These are phyloP conservation scores for Neopelma chrysocephalum DNA, from an alignment of 2,797 vertebrate genomes.

Conservation along the genomic window DNA sequence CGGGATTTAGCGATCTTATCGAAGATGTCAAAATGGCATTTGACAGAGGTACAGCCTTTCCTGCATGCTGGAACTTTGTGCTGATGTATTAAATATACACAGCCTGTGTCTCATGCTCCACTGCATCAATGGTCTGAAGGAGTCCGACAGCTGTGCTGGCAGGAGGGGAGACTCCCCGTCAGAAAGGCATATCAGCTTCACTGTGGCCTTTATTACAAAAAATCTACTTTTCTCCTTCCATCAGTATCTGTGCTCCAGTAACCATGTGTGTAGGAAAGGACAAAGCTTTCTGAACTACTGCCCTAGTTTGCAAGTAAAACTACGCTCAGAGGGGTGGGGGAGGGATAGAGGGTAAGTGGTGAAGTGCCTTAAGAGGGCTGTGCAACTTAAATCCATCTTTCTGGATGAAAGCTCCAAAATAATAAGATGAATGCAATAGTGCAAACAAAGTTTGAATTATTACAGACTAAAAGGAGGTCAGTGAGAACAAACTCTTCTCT, in stretches of 20 bases:
- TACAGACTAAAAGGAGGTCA: conserved; percentile 24
- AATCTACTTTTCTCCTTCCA: conserved; percentile 3
- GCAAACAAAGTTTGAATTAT: conserved; percentile 22
- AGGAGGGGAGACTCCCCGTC: not conserved
- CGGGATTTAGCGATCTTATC: conserved; percentile 96
- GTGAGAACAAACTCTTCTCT: conserved; percentile 7
- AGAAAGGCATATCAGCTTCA: not conserved
- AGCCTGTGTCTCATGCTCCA: not conserved
- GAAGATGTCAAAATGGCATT: conserved; percentile 98
- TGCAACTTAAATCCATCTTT: conserved; percentile 44
- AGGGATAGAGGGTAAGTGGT: not conserved
- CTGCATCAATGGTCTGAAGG: not conserved
- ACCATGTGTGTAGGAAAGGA: not conserved
- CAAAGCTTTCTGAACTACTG: conserved; percentile 39
- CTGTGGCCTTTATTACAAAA: conserved; percentile 5
- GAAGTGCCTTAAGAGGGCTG: conserved; percentile 8
- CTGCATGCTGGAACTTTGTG: not conserved
- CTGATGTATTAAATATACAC: not conserved
- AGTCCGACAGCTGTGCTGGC: not conserved
- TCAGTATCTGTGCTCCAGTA: conserved; percentile 4
- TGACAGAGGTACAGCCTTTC: conserved; percentile 88
- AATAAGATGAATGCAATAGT: conserved; percentile 15
- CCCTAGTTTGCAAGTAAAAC: conserved; percentile 38
- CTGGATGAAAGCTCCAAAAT: conserved; percentile 55
- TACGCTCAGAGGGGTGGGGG: not conserved